phyloP scores from a whole-genome alignment of 92 coral and sea anemone species.

The Epizoanthus illoricatus region DNA sequence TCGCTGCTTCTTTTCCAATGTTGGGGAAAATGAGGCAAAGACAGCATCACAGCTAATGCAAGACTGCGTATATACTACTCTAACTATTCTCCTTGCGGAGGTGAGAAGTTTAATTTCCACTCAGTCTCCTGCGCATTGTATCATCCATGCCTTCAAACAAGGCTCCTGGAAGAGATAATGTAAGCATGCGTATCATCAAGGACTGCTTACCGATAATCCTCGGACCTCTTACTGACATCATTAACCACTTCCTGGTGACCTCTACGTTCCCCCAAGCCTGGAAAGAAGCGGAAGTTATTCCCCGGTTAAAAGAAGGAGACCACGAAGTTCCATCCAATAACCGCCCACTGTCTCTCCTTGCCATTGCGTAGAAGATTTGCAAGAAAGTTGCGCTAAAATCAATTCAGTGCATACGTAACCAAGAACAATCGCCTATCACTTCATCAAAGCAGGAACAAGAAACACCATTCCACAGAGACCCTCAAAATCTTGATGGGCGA shows the following conservation, averaged over 20 bases:
- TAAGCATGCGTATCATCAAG: constrained; percentile 49
- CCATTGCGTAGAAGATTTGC: constrained; percentile 57
- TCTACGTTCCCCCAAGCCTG: constrained; percentile 48
- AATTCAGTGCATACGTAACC: constrained; percentile 31
- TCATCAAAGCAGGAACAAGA: too few relatives aligned
- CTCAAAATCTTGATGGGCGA: constrained; percentile 27
- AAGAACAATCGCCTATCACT: constrained; percentile 11
- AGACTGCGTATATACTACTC: too few relatives aligned
- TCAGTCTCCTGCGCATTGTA: too few relatives aligned
- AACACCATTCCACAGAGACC: constrained; percentile 33
- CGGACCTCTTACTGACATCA: constrained; percentile 53
- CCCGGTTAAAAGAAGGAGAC: constrained; percentile 51
- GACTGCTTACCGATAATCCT: constrained; percentile 53
- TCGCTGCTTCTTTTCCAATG: constrained; percentile 35
- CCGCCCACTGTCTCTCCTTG: constrained; percentile 54
- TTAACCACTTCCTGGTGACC: constrained; percentile 45
- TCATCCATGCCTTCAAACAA: constrained; percentile 61
- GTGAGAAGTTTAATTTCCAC: too few relatives aligned
- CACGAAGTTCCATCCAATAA: constrained; percentile 48
- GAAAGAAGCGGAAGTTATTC: constrained; percentile 62
- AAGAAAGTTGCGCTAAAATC: constrained; percentile 55
- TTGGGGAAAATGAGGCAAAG: constrained; percentile 39
- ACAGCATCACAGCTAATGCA: constrained; percentile 17
- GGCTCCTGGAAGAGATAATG: constrained; percentile 58
- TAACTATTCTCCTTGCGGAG: too few relatives aligned